These are phyloP conservation scores for Oligia fasciuncula DNA, from an alignment of 2,888 invertebrate genomes.

Conservation along the genomic window DNA sequence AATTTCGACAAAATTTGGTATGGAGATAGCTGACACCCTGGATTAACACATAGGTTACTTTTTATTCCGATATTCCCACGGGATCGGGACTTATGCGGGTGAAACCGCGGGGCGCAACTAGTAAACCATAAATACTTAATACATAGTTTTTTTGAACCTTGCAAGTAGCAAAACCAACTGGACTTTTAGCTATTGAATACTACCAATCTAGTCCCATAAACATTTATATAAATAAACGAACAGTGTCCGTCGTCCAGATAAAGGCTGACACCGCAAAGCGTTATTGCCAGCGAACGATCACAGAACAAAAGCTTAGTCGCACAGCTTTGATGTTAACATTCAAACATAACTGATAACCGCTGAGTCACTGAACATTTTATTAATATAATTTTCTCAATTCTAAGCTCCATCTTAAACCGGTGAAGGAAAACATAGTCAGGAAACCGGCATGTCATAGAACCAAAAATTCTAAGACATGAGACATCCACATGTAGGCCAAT, in stretches of 20 bases:
- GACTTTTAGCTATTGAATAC: not conserved
- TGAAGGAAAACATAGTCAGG: not conserved
- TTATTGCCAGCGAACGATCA: constrained; percentile 32
- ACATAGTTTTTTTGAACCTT: not conserved
- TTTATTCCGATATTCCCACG: too few relatives aligned
- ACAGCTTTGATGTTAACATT: constrained; percentile 32
- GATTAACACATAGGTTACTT: too few relatives aligned
- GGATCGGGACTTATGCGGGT: too few relatives aligned
- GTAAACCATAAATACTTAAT: not conserved
- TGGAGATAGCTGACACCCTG: too few relatives aligned
- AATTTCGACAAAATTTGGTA: too few relatives aligned
- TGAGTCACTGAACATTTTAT: constrained; percentile 27
- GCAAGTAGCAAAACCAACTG: not conserved
- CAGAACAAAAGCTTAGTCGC: constrained; percentile 4
- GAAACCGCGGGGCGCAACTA: too few relatives aligned
- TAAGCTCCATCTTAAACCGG: not conserved
- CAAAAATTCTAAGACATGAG: too few relatives aligned
- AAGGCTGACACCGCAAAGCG: not conserved
- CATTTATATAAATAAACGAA: not conserved
- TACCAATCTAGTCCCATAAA: not conserved
- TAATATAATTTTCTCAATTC: not conserved
- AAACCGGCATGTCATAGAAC: not conserved
- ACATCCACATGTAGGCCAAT: not conserved
- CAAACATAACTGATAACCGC: constrained; percentile 31
- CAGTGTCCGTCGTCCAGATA: not conserved